phyloP scores from a whole-genome alignment of 1,140 invertebrate species.

The Papilio machaon region DNA sequence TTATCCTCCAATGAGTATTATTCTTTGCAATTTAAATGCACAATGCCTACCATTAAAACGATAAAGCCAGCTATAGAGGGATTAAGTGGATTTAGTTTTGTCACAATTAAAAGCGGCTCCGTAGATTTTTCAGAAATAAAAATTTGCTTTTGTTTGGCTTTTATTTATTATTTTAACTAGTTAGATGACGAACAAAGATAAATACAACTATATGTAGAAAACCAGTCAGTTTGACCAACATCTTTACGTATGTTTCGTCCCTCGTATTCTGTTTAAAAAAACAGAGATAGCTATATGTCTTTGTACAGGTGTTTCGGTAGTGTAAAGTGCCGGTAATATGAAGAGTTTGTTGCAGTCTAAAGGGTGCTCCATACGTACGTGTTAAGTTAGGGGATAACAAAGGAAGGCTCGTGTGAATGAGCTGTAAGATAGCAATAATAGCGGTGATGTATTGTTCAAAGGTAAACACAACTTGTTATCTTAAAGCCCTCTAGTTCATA shows the following conservation, averaged over 20 bases:
- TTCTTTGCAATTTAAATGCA: constrained; percentile 1
- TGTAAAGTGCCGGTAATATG: background rate
- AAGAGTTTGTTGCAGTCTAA: constrained; percentile 5
- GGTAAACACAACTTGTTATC: background rate
- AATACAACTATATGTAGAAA: background rate
- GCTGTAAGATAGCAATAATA: background rate
- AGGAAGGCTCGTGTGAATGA: background rate
- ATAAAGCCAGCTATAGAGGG: constrained; percentile 14
- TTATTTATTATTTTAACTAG: background rate
- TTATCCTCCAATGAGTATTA: background rate
- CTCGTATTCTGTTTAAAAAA: background rate
- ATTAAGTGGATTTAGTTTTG: constrained; percentile 13
- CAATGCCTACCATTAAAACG: constrained; percentile 8
- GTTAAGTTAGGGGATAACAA: background rate
- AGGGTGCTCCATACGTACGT: background rate
- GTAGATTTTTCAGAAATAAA: background rate
- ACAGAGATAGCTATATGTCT: background rate
- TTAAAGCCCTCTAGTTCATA: background rate
- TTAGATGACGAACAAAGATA: background rate
- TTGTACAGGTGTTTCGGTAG: background rate
- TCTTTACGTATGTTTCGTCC: background rate
- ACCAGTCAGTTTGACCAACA: background rate
- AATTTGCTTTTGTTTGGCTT: background rate
- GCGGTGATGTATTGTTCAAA: background rate
- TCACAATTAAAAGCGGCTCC: background rate